Evolutionary conservation across 1,140 invertebrate genomes (phyloP).

Genomic region (Aphidius ervi): DNA sequence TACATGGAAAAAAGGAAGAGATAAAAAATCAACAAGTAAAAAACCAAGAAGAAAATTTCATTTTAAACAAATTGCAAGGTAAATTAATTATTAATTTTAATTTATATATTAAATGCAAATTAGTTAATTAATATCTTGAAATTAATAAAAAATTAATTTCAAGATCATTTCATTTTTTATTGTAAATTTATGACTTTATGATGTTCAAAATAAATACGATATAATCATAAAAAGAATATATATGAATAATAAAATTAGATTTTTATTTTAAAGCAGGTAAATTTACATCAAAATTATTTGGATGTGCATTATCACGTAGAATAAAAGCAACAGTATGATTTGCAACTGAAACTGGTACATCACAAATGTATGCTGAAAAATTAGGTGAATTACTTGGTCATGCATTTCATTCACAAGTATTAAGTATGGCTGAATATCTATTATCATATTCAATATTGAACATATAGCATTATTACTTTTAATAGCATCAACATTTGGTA

Average conservation of each 20-base stretch:
- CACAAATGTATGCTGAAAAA: slow-evolving; percentile 89
- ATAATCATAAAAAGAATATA: not conserved
- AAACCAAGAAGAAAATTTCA: slow-evolving; percentile 87
- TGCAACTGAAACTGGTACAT: slow-evolving; percentile 93
- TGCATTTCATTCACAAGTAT: slow-evolving; percentile 89
- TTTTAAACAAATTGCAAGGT: slow-evolving; percentile 94
- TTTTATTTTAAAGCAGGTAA: slow-evolving; percentile 77
- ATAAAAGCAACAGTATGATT: slow-evolving; percentile 93
- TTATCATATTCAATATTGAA: slow-evolving; percentile 90
- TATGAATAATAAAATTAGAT: too few relatives aligned
- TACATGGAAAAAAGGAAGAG: slow-evolving; percentile 83
- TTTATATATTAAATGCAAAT: slow-evolving; percentile 24
- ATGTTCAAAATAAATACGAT: not conserved
- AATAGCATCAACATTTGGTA: slow-evolving; percentile 93
- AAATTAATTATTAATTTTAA: slow-evolving; percentile 17
- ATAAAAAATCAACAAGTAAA: slow-evolving; percentile 59
- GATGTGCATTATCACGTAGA: slow-evolving; percentile 82
- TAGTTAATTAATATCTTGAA: too few relatives aligned
- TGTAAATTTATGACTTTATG: not conserved
- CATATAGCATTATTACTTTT: slow-evolving; percentile 88
- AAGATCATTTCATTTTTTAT: not conserved
- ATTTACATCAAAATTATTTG: slow-evolving; percentile 95
- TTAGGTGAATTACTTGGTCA: slow-evolving; percentile 87
- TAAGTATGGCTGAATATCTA: slow-evolving; percentile 88
- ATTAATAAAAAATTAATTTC: slow-evolving; percentile 15